Evolutionary conservation across 2,113 vertebrate species (phyloP).

Genomic region (Harpagus bidentatus): DNA sequence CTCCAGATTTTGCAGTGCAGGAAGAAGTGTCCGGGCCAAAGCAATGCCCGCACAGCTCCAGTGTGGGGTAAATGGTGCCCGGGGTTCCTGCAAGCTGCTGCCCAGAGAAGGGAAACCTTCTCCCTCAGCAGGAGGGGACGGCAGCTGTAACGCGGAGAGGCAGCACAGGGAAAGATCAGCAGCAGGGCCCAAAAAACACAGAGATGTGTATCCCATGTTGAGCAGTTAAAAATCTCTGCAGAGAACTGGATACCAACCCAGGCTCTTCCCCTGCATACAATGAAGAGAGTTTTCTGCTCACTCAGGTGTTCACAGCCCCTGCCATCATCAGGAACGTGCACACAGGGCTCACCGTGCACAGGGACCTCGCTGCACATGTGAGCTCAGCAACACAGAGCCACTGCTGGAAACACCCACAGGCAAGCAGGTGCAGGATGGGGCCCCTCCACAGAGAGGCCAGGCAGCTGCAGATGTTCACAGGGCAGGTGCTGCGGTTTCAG

Average conservation of each 20-base stretch:
- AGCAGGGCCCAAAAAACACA: not conserved
- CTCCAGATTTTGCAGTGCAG: not conserved
- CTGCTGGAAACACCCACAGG: not conserved
- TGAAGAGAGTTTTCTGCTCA: not conserved
- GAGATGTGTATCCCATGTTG: not conserved
- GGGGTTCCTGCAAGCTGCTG: not conserved
- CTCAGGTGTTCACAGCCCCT: not conserved
- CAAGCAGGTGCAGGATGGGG: not conserved
- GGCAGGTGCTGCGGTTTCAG: not conserved
- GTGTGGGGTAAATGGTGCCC: too few species aligned
- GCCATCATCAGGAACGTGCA: fast-evolving
- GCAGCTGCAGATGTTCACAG: not conserved
- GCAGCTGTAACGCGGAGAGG: not conserved
- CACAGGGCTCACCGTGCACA: fast-evolving
- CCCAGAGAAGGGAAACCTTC: not conserved
- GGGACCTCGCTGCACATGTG: fast-evolving
- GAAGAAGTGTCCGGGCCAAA: not conserved
- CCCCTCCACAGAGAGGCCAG: not conserved
- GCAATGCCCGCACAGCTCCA: not conserved
- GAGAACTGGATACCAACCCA: too few species aligned
- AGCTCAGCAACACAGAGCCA: fast-evolving
- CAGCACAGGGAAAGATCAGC: not conserved
- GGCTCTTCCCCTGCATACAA: not conserved
- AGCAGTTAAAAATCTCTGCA: not conserved
- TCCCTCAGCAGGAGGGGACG: not conserved